A percentile compares a stretch with the other conserved stretches of the same genome.
These are phyloP conservation scores for Sarcophaga subvicina DNA, from an alignment of 2,888 invertebrate species.

Conservation along the genomic window DNA sequence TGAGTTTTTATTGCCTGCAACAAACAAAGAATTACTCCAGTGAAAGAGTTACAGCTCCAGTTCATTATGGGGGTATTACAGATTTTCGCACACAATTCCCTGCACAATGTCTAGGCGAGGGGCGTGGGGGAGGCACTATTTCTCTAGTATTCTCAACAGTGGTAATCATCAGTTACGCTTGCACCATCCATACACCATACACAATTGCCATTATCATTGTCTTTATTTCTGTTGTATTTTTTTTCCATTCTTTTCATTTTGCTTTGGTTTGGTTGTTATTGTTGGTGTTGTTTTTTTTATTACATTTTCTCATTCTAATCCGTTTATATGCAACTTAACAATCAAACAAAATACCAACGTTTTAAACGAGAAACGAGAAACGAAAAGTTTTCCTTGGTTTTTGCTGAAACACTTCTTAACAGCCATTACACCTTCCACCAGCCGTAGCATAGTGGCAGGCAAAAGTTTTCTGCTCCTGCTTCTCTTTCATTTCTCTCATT, in stretches of 20 bases:
- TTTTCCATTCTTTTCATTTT: neutral
- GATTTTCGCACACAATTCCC: neutral
- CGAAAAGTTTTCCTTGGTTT: conserved; percentile 12
- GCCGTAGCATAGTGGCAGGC: neutral
- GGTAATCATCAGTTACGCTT: neutral
- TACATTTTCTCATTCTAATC: conserved; percentile 2
- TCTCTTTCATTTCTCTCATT: neutral
- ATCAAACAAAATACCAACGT: conserved; percentile 40
- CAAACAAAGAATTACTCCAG: neutral
- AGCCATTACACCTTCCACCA: conserved; percentile 35
- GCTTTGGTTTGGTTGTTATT: too few species aligned
- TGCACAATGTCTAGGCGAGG: neutral
- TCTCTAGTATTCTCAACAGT: neutral
- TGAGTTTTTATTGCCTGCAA: conserved; percentile 38
- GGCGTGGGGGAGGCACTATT: neutral
- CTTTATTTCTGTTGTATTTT: neutral
- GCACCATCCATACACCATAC: neutral
- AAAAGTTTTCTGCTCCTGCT: neutral
- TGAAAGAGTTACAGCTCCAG: neutral
- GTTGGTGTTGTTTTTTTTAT: neutral
- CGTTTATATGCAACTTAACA: conserved; percentile 50
- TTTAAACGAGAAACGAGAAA: neutral
- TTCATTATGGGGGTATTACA: neutral
- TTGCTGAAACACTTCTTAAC: neutral
- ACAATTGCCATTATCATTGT: conserved; percentile 42